Base-by-base conservation (phyloP, 2,113 vertebrate species). In the Romanogobio albipinnatus region DNA sequence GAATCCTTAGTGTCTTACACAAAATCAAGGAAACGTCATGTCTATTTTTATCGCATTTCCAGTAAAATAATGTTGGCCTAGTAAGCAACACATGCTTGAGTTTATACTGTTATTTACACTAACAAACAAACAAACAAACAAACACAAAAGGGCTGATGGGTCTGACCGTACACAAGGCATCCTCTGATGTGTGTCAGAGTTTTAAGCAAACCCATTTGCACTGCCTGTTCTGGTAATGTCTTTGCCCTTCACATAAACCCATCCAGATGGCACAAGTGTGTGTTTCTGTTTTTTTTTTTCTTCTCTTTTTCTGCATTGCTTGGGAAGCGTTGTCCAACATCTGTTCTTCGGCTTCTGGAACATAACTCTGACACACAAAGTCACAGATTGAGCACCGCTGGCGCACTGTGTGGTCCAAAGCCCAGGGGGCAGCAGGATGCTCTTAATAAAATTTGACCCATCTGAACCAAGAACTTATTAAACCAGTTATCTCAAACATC, bases 241-340 rank as follows among this genome's bases (percentile, higher is more conserved):
- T 71, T 79, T 66, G 19, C 84, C 84, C 62, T 70, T 78, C 66
- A 82, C 53, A 14, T 77, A 80, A 86, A 71, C 64, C 74, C 75
- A 66, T 75, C 86, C 86, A 87, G 86, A 83, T 87, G 86, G 70
- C 76, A 64, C 14, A 84, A 74, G n/a, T 86, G 66, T 47, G 39
- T 75, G 58, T 70, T 22, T 73, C 4, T 36, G 24, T 71, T 24
- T 45, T 5, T 47, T 58, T 62, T 59, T 47, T n/a, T n/a, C n/a
- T n/a, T n/a, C n/a, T n/a, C n/a, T n/a, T 36, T 15, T 14, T 85
- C 11, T 49, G 14, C 19, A 13, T 68, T 74, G 81, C 76, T 83
- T 80, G 64, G 39, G 75, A 83, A 66, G 62, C 64, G 11, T 61
- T 84, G 79, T 76, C 45, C 75, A 81, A 85, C 79, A 87, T 87